Conservation (phyloP, 2,113 vertebrate species). For the Neotragus pygmaeus region DNA sequence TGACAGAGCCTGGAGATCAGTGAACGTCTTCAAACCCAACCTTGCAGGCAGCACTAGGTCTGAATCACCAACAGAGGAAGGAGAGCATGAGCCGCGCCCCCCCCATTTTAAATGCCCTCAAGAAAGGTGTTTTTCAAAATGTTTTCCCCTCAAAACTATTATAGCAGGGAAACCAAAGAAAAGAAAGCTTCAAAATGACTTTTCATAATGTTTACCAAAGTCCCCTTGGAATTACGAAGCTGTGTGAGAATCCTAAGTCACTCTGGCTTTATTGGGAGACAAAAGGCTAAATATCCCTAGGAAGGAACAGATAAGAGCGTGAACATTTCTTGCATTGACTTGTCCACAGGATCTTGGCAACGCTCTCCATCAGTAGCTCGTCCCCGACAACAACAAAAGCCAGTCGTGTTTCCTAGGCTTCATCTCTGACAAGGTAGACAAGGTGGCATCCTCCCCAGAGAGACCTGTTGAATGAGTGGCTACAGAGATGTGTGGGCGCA, state of each 20-base stretch:
- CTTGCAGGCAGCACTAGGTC: not conserved
- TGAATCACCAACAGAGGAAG: not conserved
- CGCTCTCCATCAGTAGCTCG: not conserved
- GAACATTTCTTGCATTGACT: not conserved
- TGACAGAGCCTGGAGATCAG: not conserved
- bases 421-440: not conserved
- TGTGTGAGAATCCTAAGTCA: not conserved
- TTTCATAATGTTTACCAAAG: not conserved
- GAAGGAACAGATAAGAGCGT: not conserved
- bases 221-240: not conserved
- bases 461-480: not conserved
- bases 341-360: not conserved
- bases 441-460: not conserved
- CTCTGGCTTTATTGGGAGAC: not conserved
- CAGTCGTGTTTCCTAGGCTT: not conserved
- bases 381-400: not conserved
- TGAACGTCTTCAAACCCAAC: not conserved
- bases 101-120: not conserved
- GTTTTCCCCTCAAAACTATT: not conserved
- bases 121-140: not conserved
- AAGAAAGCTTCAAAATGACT: not conserved
- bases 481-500: not conserved
- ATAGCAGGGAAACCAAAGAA: not conserved
- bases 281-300: not conserved
- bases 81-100: not conserved